phyloP scores from a whole-genome alignment of 2,888 invertebrate genomes.

The Oscheius sp. region DNA sequence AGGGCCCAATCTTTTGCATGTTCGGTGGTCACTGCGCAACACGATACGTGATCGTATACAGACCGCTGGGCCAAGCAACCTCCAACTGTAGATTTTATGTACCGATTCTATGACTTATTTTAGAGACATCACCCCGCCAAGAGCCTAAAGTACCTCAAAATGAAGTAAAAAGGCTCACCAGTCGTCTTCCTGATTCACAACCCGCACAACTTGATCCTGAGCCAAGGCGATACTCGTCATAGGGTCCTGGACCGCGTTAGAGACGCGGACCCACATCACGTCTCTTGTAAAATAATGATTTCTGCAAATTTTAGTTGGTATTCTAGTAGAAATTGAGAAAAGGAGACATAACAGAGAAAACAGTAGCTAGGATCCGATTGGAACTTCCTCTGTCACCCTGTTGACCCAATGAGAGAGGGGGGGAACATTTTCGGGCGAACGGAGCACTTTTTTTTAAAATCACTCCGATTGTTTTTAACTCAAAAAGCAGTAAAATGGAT shows the following conservation, averaged over 20 bases:
- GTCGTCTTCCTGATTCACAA: slow-evolving; percentile 30
- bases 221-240: slow-evolving; percentile 34
- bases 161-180: slow-evolving; percentile 22
- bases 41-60: too few relatives aligned
- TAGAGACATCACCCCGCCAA: not conserved
- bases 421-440: too few relatives aligned
- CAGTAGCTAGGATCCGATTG: not conserved
- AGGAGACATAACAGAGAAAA: not conserved
- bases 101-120: not conserved
- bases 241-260: slow-evolving; percentile 38
- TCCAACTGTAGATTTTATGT: not conserved
- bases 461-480: not conserved
- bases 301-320: not conserved
- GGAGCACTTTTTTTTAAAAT: too few relatives aligned
- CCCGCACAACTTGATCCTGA: slow-evolving; percentile 40
- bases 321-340: not conserved
- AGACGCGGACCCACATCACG: slow-evolving; percentile 39
- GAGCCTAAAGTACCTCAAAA: not conserved
- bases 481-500: not conserved
- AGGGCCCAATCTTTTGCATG: not conserved
- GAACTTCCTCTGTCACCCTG: not conserved
- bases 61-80: too few relatives aligned
- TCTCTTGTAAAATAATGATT: not conserved
- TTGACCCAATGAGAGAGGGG: too few relatives aligned
- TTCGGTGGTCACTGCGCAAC: too few relatives aligned